Base-by-base conservation (phyloP, 2,888 invertebrate species). In the Ophioninae sp. region DNA sequence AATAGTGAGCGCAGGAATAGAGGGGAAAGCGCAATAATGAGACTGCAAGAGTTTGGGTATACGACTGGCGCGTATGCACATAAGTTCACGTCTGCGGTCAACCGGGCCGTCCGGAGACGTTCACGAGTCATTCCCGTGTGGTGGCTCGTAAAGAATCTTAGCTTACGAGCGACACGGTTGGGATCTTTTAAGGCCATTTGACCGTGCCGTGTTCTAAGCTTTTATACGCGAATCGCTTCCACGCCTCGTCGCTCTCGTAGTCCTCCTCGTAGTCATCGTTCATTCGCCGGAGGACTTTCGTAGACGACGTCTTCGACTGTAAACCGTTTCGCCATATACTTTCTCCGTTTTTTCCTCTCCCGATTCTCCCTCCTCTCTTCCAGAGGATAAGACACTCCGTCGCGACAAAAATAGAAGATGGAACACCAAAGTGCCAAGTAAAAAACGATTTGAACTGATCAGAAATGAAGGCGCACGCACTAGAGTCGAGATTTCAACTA, bases 121-220 rank as follows among this genome's bases (percentile, higher is more conserved):
- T 77, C 72, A 67, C 90, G 90, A 90, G 90, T 90, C 91, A 90
- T 91, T 90, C 87, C 74, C 77, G 44, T 37, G 39, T 22, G 71
- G 85, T 88, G 88, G 86, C 91, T 92, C 93, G 90, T 93, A 93
- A 93, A 93, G 91, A 92, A 89, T 81, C 88, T 85, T 90, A 93
- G 92, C 92, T 93, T 93, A 93, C 89, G 93, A 92, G 91, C 90
- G 88, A 90, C 90, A 85, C 82, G 84, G 75, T 81, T 73, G 75
- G 44, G 51, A 73, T 69, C 68, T 73, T 79, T 79, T 84, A 72
- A 81, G 67, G 79, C 79, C 81, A 58, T 76, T 81, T 82, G 75
- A 56, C 72, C 81, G 72, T 64, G 75, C 68, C 73, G 51, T 72
- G 72, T 82, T 73, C 82, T 84, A 84, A 79, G 82, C 79, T 84